A percentile compares a stretch with the other conserved stretches of the same genome.
These are phyloP conservation scores for Trinorchestia longiramus DNA, from an alignment of 1,140 invertebrate species.

Conservation along the genomic window DNA sequence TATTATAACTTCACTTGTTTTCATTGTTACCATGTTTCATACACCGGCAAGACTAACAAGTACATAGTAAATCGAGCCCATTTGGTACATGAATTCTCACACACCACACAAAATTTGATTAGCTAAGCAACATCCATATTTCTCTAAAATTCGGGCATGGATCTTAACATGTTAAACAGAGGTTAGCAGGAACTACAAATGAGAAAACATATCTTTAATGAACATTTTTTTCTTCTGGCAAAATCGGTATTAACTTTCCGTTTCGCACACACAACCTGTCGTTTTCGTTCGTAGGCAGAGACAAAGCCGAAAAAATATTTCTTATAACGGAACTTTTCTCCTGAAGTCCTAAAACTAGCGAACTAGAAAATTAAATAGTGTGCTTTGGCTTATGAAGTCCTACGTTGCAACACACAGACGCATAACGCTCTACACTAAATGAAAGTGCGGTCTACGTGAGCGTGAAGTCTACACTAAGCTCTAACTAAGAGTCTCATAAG, in stretches of 20 bases:
- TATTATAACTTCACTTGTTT: not conserved
- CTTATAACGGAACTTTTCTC: not conserved
- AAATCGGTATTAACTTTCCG: too few relatives aligned
- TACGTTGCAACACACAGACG: not conserved
- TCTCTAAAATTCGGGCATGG: not conserved
- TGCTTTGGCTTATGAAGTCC: not conserved
- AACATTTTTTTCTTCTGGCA: too few relatives aligned
- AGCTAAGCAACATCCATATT: not conserved
- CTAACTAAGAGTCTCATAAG: not conserved
- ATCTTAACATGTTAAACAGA: not conserved
- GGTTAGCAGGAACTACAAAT: not conserved
- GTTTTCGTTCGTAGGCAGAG: not conserved
- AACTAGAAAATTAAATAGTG: constrained; percentile 15
- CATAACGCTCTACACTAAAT: not conserved
- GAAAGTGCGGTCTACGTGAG: not conserved
- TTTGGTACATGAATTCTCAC: not conserved
- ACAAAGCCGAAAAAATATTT: not conserved
- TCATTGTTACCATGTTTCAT: not conserved
- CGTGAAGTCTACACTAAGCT: not conserved
- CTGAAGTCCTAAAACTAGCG: not conserved
- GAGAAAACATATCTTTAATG: too few relatives aligned
- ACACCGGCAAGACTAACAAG: not conserved
- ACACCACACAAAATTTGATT: not conserved
- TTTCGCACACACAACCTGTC: not conserved
- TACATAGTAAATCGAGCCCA: not conserved